Conservation (phyloP, 1,140 invertebrate genomes). For the Muscidifurax raptorellus region DNA sequence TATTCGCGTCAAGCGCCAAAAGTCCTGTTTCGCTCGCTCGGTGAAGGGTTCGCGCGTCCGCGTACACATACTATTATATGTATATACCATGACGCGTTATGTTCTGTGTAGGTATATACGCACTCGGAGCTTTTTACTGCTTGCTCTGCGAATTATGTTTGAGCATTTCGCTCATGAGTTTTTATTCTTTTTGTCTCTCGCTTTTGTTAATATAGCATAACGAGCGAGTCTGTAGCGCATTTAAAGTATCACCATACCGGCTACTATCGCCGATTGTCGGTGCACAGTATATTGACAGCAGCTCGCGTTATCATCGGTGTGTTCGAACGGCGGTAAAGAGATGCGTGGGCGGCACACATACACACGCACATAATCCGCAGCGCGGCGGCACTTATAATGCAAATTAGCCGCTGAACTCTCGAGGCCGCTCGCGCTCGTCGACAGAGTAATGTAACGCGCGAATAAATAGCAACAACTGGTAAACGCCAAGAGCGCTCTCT, state of each 20-base stretch:
- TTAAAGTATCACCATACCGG: no score
- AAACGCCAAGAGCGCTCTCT: constrained; percentile 55
- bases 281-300: neutral
- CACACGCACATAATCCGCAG: neutral
- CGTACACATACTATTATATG: neutral
- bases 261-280: no score
- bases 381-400: constrained; percentile 69
- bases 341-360: neutral
- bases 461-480: constrained; percentile 76
- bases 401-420: constrained; percentile 69
- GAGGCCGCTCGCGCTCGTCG: constrained; percentile 67
- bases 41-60: neutral
- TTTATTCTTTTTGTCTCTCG: neutral
- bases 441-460: constrained; percentile 75
- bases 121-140: neutral
- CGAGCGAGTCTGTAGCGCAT: no score
- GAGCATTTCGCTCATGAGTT: neutral
- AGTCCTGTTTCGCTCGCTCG: constrained; percentile 39
- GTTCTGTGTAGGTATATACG: neutral
- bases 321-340: neutral
- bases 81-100: no score
- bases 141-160: neutral
- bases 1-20: constrained; percentile 37
- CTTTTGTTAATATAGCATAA: neutral
- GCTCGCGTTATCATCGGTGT: neutral